Percentiles rank a stretch among this genome's conserved stretches.
These are phyloP conservation scores for Microchrysa polita DNA, from an alignment of 2,888 invertebrate genomes.

Conservation along the genomic window DNA sequence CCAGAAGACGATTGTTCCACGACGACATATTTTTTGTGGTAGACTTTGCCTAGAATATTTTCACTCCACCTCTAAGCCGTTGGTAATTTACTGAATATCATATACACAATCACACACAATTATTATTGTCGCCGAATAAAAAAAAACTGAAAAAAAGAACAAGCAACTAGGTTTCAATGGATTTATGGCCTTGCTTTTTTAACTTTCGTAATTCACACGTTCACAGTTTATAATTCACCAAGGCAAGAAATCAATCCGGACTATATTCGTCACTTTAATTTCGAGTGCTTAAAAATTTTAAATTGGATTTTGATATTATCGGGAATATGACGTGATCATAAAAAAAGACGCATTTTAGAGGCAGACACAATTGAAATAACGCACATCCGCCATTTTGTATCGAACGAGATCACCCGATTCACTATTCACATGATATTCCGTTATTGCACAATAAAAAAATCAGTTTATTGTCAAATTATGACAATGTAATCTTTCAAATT, in stretches of 20 bases:
- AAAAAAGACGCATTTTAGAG: constrained; percentile 9
- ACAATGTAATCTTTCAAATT: neutral
- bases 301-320: constrained; percentile 30
- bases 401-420: neutral
- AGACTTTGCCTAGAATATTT: neutral
- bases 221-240: constrained; percentile 8
- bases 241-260: neutral
- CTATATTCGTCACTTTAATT: constrained; percentile 21
- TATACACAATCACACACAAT: constrained; percentile 4
- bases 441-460: no score
- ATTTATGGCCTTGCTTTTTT: neutral
- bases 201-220: neutral
- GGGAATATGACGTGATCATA: neutral
- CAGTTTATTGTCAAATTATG: neutral
- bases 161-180: neutral
- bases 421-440: no score
- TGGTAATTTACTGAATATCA: neutral
- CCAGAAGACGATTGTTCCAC: constrained; percentile 16
- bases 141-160: no score
- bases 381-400: constrained; percentile 8
- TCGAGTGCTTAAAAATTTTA: constrained; percentile 13
- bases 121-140: neutral
- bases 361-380: neutral
- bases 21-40: constrained; percentile 23
- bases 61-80: neutral